phyloP scores from a whole-genome alignment of 2,113 vertebrate species.

The Apteryx mantelli region DNA sequence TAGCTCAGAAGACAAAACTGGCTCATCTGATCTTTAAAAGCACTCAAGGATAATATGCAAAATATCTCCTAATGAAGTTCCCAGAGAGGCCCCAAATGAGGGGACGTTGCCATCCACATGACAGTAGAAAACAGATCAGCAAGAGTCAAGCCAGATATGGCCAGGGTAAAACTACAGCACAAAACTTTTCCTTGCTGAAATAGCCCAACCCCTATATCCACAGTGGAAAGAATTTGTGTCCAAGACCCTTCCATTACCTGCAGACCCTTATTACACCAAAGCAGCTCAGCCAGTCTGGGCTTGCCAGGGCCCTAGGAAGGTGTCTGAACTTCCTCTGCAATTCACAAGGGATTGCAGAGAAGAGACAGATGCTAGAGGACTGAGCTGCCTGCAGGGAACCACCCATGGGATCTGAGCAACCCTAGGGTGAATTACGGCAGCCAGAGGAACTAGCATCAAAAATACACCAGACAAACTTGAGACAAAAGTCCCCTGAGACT shows the following conservation, averaged over 20 bases:
- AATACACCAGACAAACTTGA: background rate
- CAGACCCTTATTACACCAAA: background rate
- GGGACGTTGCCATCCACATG: background rate
- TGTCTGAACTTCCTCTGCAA: background rate
- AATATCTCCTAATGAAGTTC: background rate
- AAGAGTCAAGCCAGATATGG: accelerated
- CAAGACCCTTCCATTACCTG: background rate
- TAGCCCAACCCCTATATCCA: background rate
- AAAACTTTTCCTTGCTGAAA: background rate
- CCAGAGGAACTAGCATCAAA: background rate
- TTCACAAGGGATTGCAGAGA: background rate
- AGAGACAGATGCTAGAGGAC: background rate
- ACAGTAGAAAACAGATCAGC: background rate
- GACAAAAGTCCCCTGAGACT: background rate
- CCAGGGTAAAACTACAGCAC: background rate
- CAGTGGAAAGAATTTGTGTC: background rate
- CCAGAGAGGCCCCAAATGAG: background rate
- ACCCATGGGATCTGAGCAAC: background rate
- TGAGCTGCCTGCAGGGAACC: background rate
- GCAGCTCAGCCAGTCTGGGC: background rate
- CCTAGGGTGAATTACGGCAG: background rate
- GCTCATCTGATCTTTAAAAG: background rate
- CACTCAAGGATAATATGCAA: accelerated
- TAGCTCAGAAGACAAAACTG: background rate
- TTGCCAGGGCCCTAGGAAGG: background rate